Evolutionary conservation across 2,113 vertebrate species (phyloP), one percentile per base, ranked within the genome.

Genomic region (Cyanoderma ruficeps): DNA sequence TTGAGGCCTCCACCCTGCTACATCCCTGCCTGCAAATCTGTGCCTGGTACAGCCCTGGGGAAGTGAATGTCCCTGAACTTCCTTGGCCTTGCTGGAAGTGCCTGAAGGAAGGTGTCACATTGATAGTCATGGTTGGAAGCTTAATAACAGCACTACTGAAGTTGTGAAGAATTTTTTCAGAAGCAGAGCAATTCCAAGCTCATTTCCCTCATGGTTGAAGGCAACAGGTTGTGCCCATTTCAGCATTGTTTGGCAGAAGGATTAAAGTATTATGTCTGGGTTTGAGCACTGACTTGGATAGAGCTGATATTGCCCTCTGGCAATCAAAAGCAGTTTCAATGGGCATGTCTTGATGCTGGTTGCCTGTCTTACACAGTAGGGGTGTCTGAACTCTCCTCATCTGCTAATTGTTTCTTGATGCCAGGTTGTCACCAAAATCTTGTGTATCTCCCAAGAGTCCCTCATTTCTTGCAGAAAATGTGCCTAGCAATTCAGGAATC

Each of bases 1-100:
- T 65, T 0, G 3, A 19, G 61, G 20, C 49, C 8, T 89, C 28
- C 39, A 14, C 3, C 31, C 12, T 0, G 0, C 41, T 28, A 4
- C 1, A 1, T 57, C 65, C 60, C 72, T 52, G 28, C 35, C 13
- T 55, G 67, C 61, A 63, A 30, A 75, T 37, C 47, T 6, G 2
- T 78, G 24, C 39, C 56, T 50, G 30, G 9, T 22, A 11, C 44
- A 86, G 33, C 44, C 23, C 41, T 5, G 3, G 31, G 28, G 25
- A 61, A 56, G 10, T 2, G 0, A 41, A 69, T 33, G 21, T 41
- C 24, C 64, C 20, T 35, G 56, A 47, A 74, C 20, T 53, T 74
- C 50, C 77, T 47, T 4, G 5, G 17, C 24, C 46, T 65, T 2
- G 0, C 20, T 46, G 49, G 23, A 16, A 85, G 53, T 71, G 56